Base-by-base conservation (phyloP, 2,888 invertebrate species). In the Linnaemya vulpina region DNA sequence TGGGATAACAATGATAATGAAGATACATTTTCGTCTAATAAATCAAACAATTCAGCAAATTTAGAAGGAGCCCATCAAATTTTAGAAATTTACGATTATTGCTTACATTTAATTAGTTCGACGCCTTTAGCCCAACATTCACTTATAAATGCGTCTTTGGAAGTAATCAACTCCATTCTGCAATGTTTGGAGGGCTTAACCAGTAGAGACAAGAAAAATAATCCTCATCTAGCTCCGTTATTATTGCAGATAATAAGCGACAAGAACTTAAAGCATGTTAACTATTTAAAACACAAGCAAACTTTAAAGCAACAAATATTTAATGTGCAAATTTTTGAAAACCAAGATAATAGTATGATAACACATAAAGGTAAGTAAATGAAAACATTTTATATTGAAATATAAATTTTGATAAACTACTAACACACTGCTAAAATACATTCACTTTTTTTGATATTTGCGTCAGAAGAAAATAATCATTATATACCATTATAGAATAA, bases 81-180 rank as follows among this genome's bases (percentile, higher is more conserved):
- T 87, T 89, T 94, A 86, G 93, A 97, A 95, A 93, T 97, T 43
- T 97, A 96, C 91, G 95, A 96, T 91, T 93, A 96, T 79, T 96
- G 96, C 91, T 92, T 97, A 71, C 93, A 95, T 89, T 96, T 95
- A 92, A 93, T 95, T 78, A 93, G 94, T 62, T 95, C 95, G 92
- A 93, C 95, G 79, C 93, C 94, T 35, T 95, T 95, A 88, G 92
- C 93, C 9, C 97, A 98, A 92, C 98, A 98, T 92, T 98, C 98
- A 91, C 95, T 98, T 80, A 95, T 97, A 88, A 98, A 98, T 90
- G 95, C 97, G 1, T 95, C 97, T 20, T 93, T 98, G 90, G 98
- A 99, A 92, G 92, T 92, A 87, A 90, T 92, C 86, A 92, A 91
- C 89, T 90, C 91, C 83, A 91, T 93, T 87, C 89, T 93, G 38